Evolutionary conservation across 2,888 invertebrate species (phyloP).

Genomic region (Ochropleura leucogaster): DNA sequence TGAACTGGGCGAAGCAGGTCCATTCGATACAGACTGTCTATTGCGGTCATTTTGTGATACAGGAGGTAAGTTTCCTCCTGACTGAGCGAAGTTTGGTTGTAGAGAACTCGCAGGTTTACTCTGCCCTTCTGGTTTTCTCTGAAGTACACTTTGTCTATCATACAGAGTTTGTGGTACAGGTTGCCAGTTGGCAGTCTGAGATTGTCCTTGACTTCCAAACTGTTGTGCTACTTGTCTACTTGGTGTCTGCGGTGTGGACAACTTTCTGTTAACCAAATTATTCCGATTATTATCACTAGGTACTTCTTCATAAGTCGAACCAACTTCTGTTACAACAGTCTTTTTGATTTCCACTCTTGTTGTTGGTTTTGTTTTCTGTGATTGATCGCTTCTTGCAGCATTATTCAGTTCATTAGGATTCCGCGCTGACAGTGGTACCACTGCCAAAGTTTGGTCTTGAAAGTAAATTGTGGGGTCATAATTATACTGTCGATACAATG

Average conservation of each 20-base stretch:
- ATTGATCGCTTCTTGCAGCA: conserved; percentile 5
- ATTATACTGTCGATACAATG: background rate
- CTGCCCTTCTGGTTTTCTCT: background rate
- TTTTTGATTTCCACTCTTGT: conserved; percentile 48
- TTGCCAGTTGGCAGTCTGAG: background rate
- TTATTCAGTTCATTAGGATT: background rate
- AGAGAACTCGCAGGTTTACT: conserved; percentile 5
- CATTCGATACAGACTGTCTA: background rate
- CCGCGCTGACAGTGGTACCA: background rate
- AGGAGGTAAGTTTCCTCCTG: background rate
- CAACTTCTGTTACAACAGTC: conserved; percentile 37
- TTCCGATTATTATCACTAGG: background rate
- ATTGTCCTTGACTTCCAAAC: background rate
- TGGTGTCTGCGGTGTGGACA: background rate
- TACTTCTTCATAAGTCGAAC: conserved; percentile 12
- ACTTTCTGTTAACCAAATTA: conserved; percentile 7
- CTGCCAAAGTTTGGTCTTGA: conserved; percentile 45
- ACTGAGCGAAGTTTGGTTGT: background rate
- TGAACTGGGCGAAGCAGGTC: background rate
- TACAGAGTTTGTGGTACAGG: background rate
- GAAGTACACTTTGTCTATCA: background rate
- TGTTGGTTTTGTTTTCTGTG: background rate
- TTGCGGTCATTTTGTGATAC: conserved; percentile 4
- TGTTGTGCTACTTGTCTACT: background rate
- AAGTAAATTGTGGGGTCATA: conserved; percentile 63